Conservation (phyloP, 2,113 vertebrate genomes). For the Sinosuthora webbiana region DNA sequence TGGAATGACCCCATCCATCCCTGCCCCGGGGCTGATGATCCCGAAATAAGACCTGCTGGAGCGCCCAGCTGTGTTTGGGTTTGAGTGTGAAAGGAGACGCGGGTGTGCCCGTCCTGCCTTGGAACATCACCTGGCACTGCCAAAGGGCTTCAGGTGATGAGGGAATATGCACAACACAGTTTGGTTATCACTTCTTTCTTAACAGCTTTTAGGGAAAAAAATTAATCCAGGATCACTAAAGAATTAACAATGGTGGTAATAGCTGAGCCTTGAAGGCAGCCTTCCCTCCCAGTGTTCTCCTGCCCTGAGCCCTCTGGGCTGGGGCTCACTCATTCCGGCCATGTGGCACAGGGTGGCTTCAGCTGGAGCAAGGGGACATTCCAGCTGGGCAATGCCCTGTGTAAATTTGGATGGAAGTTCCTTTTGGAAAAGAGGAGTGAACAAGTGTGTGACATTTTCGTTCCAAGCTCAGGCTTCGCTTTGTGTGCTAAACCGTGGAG, state of each 20-base stretch:
- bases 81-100: accelerated
- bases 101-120: background rate
- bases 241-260: background rate
- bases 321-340: accelerated
- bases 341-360: background rate
- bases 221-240: background rate
- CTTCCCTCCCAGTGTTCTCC: background rate
- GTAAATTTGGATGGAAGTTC: background rate
- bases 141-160: background rate
- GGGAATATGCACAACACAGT: accelerated
- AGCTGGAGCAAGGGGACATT: background rate
- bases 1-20: background rate
- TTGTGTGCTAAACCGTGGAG: background rate
- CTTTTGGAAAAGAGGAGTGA: background rate
- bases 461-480: background rate
- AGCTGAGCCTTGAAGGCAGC: background rate
- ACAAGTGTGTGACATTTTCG: background rate
- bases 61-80: background rate
- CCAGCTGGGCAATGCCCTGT: background rate
- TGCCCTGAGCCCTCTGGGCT: accelerated
- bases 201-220: background rate
- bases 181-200: background rate
- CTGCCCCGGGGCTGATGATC: accelerated
- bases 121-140: background rate
- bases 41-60: background rate